Percentiles rank a stretch among this genome's conserved stretches.
Evolutionary conservation across 2,113 vertebrate genomes (phyloP).

Genomic region (Dissostichus mawsoni): DNA sequence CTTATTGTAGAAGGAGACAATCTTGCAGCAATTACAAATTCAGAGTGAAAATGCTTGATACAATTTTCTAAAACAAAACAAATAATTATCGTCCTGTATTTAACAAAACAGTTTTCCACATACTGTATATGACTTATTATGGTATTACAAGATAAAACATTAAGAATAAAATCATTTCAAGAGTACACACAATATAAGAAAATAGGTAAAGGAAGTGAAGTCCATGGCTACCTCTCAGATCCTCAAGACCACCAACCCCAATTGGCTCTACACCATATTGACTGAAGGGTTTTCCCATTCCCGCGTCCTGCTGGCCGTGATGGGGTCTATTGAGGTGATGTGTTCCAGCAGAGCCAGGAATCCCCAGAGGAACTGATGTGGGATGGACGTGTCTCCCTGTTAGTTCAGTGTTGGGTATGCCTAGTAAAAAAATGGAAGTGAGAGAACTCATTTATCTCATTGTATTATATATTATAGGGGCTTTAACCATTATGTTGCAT

Average conservation of each 20-base stretch:
- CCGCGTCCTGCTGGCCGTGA: constrained; percentile 74
- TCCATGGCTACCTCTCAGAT: constrained; percentile 80
- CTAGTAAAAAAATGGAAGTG: constrained; percentile 11
- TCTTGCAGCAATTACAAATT: constrained; percentile 3
- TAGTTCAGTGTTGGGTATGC: constrained; percentile 64
- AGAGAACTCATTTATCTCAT: background rate
- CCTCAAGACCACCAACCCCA: constrained; percentile 76
- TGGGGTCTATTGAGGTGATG: constrained; percentile 76
- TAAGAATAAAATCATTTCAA: background rate
- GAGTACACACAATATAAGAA: background rate
- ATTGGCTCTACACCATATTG: constrained; percentile 77
- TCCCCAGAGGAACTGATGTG: constrained; percentile 64
- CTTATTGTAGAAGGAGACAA: background rate
- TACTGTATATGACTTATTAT: background rate
- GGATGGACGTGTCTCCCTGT: constrained; percentile 73
- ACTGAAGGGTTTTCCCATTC: constrained; percentile 76
- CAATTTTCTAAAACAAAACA: constrained; percentile 5
- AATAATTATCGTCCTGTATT: background rate
- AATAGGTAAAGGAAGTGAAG: background rate
- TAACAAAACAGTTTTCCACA: background rate
- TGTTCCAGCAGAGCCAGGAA: constrained; percentile 69
- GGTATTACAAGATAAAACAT: background rate
- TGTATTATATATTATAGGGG: background rate
- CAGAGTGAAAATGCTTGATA: constrained; percentile 6
- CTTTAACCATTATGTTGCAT: background rate